phyloP scores from a whole-genome alignment of 2,113 vertebrate genomes.

The Strix uralensis region DNA sequence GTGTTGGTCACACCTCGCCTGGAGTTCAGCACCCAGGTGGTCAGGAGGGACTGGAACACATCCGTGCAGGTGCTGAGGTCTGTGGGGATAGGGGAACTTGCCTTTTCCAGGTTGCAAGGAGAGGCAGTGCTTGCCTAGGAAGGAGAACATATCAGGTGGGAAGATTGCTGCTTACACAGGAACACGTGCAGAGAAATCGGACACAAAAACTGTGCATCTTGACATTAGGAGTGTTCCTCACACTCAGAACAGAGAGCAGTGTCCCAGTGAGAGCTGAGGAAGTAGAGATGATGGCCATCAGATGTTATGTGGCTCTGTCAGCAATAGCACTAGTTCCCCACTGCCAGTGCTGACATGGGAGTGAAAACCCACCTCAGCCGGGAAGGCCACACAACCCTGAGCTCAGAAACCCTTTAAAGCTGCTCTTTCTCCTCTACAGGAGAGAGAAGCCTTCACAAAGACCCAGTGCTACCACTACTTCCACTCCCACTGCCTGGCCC shows the following conservation, averaged over 20 bases:
- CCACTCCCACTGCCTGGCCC: slow-evolving; percentile 93
- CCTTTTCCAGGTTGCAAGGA: neutral
- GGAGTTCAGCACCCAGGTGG: neutral
- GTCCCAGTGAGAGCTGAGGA: neutral
- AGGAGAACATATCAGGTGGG: neutral
- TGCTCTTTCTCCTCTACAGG: slow-evolving; percentile 67
- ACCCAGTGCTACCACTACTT: slow-evolving; percentile 96
- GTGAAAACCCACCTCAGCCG: neutral
- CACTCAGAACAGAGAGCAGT: neutral
- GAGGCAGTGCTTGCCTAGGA: neutral
- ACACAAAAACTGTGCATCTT: neutral
- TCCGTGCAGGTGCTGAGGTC: neutral
- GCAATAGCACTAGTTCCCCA: neutral
- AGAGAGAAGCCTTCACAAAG: slow-evolving; percentile 90
- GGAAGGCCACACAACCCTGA: neutral
- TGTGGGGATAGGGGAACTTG: neutral
- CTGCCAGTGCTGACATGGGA: neutral
- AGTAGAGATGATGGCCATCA: neutral
- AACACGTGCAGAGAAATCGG: neutral
- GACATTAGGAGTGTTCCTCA: neutral
- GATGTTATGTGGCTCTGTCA: neutral
- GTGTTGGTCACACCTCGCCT: neutral
- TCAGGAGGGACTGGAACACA: neutral
- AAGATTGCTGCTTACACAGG: neutral
- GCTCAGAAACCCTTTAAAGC: neutral